Percentiles rank a stretch among this genome's conserved stretches.
These are phyloP conservation scores for Micromys minutus DNA, from an alignment of 2,113 vertebrate genomes.

Conservation along the genomic window DNA sequence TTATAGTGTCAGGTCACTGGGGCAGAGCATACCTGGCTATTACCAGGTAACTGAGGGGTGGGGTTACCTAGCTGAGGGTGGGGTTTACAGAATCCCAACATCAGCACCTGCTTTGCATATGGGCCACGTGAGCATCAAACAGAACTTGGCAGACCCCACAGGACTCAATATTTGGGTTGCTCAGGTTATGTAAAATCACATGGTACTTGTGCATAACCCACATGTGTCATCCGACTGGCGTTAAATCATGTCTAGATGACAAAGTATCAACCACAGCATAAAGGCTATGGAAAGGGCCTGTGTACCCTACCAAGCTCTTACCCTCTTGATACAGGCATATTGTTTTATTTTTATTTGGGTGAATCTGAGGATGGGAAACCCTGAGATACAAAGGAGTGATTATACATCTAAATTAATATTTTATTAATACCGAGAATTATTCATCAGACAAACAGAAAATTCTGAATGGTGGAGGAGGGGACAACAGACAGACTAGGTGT, in stretches of 20 bases:
- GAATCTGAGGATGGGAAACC: background rate
- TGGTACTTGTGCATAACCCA: background rate
- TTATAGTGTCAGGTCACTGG: too few species aligned
- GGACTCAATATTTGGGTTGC: background rate
- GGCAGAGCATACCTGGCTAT: too few species aligned
- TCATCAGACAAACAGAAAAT: conserved; percentile 1
- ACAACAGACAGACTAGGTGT: background rate
- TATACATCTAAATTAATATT: background rate
- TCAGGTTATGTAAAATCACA: background rate
- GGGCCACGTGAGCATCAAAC: background rate
- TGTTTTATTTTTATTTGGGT: background rate
- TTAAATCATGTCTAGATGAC: background rate
- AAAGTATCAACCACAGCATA: background rate
- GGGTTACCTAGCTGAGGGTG: too few species aligned
- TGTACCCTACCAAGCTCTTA: background rate
- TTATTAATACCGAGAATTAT: background rate
- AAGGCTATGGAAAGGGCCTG: background rate
- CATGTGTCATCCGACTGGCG: background rate
- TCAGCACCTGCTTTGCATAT: conserved; percentile 24
- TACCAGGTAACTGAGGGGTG: too few species aligned
- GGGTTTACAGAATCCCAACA: too few species aligned
- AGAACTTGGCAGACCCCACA: background rate
- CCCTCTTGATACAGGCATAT: background rate
- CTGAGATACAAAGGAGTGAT: background rate
- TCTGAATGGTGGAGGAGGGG: background rate